Percentiles rank a stretch among this genome's conserved stretches.
Conservation (phyloP, 2,113 vertebrate genomes). For the Nothoprocta perdicaria region DNA sequence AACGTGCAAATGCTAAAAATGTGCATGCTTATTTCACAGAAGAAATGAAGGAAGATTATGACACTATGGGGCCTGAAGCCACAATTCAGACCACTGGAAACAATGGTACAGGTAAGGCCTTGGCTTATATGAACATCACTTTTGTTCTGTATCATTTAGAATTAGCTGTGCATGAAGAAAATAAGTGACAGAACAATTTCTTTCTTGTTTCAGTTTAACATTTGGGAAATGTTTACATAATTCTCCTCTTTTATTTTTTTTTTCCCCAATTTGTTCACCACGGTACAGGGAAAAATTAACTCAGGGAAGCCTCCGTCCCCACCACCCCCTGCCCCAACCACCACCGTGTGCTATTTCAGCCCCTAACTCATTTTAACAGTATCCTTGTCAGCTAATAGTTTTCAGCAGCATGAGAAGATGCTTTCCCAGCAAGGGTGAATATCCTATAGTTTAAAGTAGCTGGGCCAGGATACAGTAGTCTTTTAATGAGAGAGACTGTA, state of each 20-base stretch:
- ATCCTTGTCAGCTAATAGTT: neutral
- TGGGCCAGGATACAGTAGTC: neutral
- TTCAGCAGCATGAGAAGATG: neutral
- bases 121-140: neutral
- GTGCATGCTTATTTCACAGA: conserved; percentile 82
- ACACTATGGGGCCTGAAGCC: conserved; percentile 92
- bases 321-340: neutral
- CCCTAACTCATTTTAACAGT: neutral
- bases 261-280: too few species aligned
- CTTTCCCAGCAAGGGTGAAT: neutral
- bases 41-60: conserved; percentile 98
- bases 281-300: neutral
- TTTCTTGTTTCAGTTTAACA: neutral
- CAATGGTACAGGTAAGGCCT: conserved; percentile 92
- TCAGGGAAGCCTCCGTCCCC: neutral
- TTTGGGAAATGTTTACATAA: neutral
- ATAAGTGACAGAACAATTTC: neutral
- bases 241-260: neutral
- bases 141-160: neutral
- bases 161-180: neutral
- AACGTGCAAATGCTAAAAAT: conserved; percentile 69
- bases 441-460: neutral
- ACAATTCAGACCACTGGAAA: conserved; percentile 89
- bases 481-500: neutral
- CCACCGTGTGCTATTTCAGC: neutral